Evolutionary conservation across 2,888 invertebrate genomes (phyloP).

Genomic region (Drosophila subquinaria): DNA sequence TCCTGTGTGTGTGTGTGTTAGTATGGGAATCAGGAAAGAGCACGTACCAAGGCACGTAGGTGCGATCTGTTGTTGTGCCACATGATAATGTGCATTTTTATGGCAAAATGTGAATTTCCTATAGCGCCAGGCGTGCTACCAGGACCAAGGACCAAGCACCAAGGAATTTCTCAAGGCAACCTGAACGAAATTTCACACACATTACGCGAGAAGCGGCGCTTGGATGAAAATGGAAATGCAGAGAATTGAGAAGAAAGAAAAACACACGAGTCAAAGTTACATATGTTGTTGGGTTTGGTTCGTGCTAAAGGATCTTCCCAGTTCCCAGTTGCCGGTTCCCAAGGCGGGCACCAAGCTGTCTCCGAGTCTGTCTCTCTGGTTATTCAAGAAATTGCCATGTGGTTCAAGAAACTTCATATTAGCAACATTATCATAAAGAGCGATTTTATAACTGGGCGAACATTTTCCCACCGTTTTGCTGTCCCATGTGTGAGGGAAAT

Average conservation of each 20-base stretch:
- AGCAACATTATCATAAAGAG: slow-evolving; percentile 51
- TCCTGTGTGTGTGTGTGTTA: background rate
- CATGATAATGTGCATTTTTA: slow-evolving; percentile 65
- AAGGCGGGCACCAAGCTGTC: slow-evolving; percentile 57
- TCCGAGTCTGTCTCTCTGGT: slow-evolving; percentile 22
- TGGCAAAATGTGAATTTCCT: slow-evolving; percentile 71
- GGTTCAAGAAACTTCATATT: slow-evolving; percentile 40
- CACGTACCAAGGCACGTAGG: slow-evolving; percentile 73
- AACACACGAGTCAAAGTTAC: slow-evolving; percentile 72
- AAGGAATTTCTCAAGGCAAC: slow-evolving; percentile 68
- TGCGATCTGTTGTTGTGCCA: slow-evolving; percentile 75
- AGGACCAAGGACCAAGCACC: slow-evolving; percentile 40
- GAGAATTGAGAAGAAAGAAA: slow-evolving; percentile 34
- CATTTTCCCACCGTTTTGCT: slow-evolving; percentile 50
- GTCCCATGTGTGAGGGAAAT: slow-evolving; percentile 64
- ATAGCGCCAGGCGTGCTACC: slow-evolving; percentile 69
- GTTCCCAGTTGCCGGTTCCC: slow-evolving; percentile 22
- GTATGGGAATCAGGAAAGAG: slow-evolving; percentile 29
- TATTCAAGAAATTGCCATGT: slow-evolving; percentile 65
- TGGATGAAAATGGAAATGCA: slow-evolving; percentile 25
- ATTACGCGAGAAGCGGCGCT: slow-evolving; percentile 66
- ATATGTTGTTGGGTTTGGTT: slow-evolving; percentile 67
- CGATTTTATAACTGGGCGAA: slow-evolving; percentile 75
- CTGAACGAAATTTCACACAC: slow-evolving; percentile 52
- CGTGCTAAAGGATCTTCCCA: slow-evolving; percentile 65